These are phyloP conservation scores for Pinna nobilis DNA, from an alignment of 1,140 invertebrate species.

Conservation along the genomic window DNA sequence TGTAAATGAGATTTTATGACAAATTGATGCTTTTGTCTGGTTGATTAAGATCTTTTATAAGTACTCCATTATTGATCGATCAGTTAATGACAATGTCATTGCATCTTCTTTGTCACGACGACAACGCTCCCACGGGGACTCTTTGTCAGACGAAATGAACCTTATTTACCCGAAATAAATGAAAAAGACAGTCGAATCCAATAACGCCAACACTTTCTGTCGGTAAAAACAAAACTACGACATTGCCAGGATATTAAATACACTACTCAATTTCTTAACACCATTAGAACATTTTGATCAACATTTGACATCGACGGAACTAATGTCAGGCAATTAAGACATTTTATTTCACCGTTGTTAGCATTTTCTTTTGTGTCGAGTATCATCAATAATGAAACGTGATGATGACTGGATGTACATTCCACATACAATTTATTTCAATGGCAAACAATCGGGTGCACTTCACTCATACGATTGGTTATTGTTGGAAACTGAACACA, in stretches of 20 bases:
- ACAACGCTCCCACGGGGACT: not conserved
- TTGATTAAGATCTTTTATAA: no score
- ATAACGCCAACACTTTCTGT: constrained; percentile 7
- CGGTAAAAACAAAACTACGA: constrained; percentile 15
- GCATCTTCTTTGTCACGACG: not conserved
- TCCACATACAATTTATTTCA: no score
- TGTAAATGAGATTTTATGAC: no score
- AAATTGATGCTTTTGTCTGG: no score
- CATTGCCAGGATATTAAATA: constrained; percentile 15
- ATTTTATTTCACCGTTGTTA: constrained; percentile 3
- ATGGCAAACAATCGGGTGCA: no score
- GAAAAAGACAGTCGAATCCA: constrained; percentile 9
- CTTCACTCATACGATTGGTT: no score
- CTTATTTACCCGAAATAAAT: not conserved
- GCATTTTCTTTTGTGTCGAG: not conserved
- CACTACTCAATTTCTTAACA: constrained; percentile 1
- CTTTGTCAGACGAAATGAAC: constrained; percentile 8
- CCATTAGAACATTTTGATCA: not conserved
- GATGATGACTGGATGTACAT: constrained; percentile 1
- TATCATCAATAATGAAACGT: not conserved
- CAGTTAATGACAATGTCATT: constrained; percentile 12
- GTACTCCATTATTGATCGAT: constrained; percentile 4
- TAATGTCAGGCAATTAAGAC: not conserved
- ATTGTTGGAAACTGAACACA: no score
- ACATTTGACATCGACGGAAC: not conserved